Base-by-base conservation (phyloP, 2,797 vertebrate genomes). In the Amphiprion clarkii region DNA sequence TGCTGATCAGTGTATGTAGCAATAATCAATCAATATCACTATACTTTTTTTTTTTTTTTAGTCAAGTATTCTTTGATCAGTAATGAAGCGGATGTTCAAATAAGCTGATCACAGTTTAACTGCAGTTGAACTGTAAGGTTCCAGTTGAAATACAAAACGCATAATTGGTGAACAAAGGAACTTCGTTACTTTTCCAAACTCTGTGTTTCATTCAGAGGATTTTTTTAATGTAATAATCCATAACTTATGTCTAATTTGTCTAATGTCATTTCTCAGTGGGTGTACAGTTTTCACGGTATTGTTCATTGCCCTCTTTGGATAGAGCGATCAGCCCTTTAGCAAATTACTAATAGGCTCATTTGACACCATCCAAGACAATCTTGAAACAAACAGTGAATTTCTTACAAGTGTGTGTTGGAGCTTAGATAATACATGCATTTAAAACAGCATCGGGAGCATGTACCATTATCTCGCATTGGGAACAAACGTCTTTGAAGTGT, bases 401-500 rank as follows among this genome's bases (percentile, higher is more conserved):
- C 42, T 63, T n/a, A 11, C 44, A 33, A 40, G 61, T 74, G 29
- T 68, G 66, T 77, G 59, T 79, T 65, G 67, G 66, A 81, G 67
- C 49, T 31, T 23, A 8, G 53, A 74, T 80, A 81, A 82, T 79
- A 48, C 62, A 64, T 82, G 83, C 79, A 83, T 90, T 85, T 82
- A 63, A 90, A 89, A 79, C 62, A 79, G 84, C 72, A 83, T 9
- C 44, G 70, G 71, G 75, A 84, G 68, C 62, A 67, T 56, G 81
- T 59, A 71, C 70, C 16, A 70, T 85, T 83, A 79, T 85, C 56
- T 76, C 17, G 21, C 69, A 67, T 40, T 83, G 80, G 77, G 74
- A 89, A 82, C 66, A 70, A 65, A 61, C 51, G 78, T 89, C 87
- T 92, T 92, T 91, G 86, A 90, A 89, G 85, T 92, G 68, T 79